phyloP scores from a whole-genome alignment of 35 echinoderm and acorn worm species.

The Ophioderma brevispina region DNA sequence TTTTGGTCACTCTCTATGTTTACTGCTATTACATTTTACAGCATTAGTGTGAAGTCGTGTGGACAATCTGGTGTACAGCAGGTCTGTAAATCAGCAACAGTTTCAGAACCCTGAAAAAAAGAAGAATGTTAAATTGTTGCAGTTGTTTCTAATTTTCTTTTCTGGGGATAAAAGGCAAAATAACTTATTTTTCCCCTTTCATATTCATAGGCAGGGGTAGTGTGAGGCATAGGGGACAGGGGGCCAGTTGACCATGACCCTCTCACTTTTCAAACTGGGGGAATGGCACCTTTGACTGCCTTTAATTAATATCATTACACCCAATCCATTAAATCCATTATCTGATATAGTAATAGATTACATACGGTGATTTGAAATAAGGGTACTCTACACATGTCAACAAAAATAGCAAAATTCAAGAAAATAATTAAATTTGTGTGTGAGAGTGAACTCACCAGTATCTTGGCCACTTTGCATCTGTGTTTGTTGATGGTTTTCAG shows the following conservation, averaged over 20 bases:
- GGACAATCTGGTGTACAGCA: background rate
- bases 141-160: background rate
- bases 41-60: background rate
- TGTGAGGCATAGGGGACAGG: too few species aligned
- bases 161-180: background rate
- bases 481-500: slow-evolving; percentile 37
- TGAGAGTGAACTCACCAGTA: slow-evolving; percentile 17
- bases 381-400: background rate
- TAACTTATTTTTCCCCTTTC: background rate
- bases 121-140: background rate
- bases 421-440: background rate
- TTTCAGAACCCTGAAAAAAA: background rate
- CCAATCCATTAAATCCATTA: too few species aligned
- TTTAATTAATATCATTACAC: too few species aligned
- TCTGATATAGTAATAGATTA: too few species aligned
- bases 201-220: too few species aligned
- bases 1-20: too few species aligned
- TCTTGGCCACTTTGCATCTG: background rate
- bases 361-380: too few species aligned
- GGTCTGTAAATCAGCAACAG: background rate
- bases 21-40: too few species aligned
- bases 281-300: too few species aligned
- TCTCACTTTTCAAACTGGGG: too few species aligned
- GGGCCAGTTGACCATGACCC: too few species aligned
- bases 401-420: background rate